Evolutionary conservation across 2,888 invertebrate genomes (phyloP), one percentile per base, ranked within the genome.

Genomic region (Tridacna gigas): DNA sequence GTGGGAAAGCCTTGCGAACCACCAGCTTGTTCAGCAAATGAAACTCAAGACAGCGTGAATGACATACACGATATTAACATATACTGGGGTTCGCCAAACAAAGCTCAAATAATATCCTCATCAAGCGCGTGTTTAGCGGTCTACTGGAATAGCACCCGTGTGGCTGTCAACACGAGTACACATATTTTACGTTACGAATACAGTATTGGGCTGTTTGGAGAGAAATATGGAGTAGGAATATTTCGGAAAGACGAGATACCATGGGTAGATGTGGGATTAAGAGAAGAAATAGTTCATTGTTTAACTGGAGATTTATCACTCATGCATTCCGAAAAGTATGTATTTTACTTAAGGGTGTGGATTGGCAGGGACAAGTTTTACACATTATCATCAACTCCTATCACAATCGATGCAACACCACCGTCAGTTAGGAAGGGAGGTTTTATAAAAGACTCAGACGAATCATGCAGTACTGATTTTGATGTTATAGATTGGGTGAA

Each of bases 321-420:
- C 0, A n/a, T 25, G 0, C 87, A 88, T 48, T 74, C 66, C 0
- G 74, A 77, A 22, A 20, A 56, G 3, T 86, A 86, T 51, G 47
- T 74, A 9, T 25, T 86, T 4, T 89, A 90, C 61, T 79, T 89
- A 11, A 74, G 81, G 51, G 86, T 79, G 5, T 91, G 91, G 91
- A 65, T 76, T 26, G 74, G 81, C 1, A 20, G 45, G n/a, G 74
- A 82, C 20, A n/a, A 47, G 9, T 87, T 74, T 37, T 37, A 65
- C 0, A 78, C 83, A 15, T 85, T 81, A 25, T 28, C 25, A 37
- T 90, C 90, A 2, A 1, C 28, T 13, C 84, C 89, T 13, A 74
- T 90, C 1, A 18, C 48, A 13, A 78, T 89, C 3, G 91, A 91
- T 56, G 79, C 80, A 20, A 79, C 90, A 2, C 80, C 89, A 25